A percentile compares a stretch with the other conserved stretches of the same genome.
These are phyloP conservation scores for Hyperoplus immaculatus DNA, from an alignment of 2,797 vertebrate genomes.

Conservation along the genomic window DNA sequence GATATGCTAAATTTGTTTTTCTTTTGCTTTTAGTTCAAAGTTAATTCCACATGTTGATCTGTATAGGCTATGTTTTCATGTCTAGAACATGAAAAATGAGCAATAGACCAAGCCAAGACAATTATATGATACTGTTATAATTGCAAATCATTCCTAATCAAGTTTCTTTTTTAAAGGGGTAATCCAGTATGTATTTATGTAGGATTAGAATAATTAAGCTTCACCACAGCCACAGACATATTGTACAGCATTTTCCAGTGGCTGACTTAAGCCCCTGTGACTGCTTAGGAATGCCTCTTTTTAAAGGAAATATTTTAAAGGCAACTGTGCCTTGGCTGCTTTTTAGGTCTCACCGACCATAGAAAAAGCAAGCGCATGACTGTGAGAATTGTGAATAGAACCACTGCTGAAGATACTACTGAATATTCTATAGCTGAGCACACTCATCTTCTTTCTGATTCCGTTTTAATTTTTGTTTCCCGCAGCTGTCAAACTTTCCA, in stretches of 20 bases:
- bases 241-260: not conserved
- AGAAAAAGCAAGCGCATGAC: constrained; percentile 4
- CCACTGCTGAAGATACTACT: too few relatives aligned
- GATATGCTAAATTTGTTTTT: not conserved
- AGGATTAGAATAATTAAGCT: too few relatives aligned
- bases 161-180: constrained; percentile 17
- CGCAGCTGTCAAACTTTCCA: constrained; percentile 92
- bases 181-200: not conserved
- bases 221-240: not conserved
- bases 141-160: constrained; percentile 1
- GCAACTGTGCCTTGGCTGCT: not conserved
- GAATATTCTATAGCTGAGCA: not conserved
- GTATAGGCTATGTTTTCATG: not conserved
- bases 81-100: not conserved
- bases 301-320: not conserved
- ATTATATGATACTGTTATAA: constrained; percentile 10
- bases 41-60: not conserved
- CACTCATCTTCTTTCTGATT: not conserved
- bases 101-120: not conserved
- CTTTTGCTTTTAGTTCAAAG: not conserved
- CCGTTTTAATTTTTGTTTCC: constrained; percentile 22
- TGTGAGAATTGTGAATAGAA: not conserved
- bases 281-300: constrained; percentile 2
- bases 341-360: not conserved
- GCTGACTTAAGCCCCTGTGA: not conserved